phyloP scores from a whole-genome alignment of 2,888 invertebrate genomes.

The Galerucella pusilla region DNA sequence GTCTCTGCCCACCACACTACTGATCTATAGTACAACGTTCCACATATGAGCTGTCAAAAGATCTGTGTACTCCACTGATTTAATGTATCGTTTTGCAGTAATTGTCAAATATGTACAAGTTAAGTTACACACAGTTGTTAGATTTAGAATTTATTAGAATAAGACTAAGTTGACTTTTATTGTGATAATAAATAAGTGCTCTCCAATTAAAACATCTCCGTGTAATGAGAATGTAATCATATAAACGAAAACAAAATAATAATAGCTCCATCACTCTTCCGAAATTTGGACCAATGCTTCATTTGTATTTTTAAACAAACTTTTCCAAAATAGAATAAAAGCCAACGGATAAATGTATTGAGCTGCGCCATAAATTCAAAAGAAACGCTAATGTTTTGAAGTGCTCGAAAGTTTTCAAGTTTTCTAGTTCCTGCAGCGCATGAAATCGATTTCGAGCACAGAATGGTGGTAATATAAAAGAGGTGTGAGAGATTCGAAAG shows the following conservation, averaged over 20 bases:
- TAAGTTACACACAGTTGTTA: too few relatives aligned
- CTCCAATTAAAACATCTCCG: too few relatives aligned
- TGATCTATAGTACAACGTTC: too few relatives aligned
- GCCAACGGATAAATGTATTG: conserved; percentile 18
- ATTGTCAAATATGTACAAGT: too few relatives aligned
- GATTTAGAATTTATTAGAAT: too few relatives aligned
- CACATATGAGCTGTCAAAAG: too few relatives aligned
- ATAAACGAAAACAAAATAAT: background rate
- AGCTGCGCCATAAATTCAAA: conserved; percentile 20
- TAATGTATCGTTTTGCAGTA: too few relatives aligned
- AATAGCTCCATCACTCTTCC: background rate
- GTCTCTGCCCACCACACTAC: too few relatives aligned
- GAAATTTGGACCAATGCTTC: background rate
- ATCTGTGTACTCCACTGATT: too few relatives aligned
- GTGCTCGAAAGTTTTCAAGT: conserved; percentile 41
- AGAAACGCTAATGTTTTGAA: conserved; percentile 24
- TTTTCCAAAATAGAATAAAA: conserved; percentile 16
- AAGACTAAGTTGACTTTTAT: too few relatives aligned
- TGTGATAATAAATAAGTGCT: too few relatives aligned
- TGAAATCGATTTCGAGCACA: conserved; percentile 44
- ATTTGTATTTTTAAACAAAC: conserved; percentile 12
- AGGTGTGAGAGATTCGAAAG: conserved; percentile 49
- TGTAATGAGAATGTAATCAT: too few relatives aligned
- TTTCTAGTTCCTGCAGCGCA: conserved; percentile 35
- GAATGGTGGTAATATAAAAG: conserved; percentile 40